Conservation (phyloP, 1,140 invertebrate species). For the Calephelis nemesis region DNA sequence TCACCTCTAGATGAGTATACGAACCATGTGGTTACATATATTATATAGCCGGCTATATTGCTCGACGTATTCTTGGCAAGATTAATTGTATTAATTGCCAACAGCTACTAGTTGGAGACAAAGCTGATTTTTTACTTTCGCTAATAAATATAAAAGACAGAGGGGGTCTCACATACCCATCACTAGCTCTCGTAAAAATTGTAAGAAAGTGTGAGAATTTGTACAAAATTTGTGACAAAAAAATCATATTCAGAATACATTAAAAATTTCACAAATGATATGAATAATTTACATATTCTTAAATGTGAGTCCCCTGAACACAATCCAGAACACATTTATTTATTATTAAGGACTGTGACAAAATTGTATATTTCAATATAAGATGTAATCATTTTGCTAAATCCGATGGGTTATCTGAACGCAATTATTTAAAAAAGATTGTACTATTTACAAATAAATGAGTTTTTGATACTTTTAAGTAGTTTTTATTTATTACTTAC, state of each 20-base stretch:
- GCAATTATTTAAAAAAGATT: no score
- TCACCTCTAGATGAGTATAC: not conserved
- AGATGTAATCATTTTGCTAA: no score
- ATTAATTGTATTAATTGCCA: slow-evolving; percentile 4
- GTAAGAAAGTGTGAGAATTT: not conserved
- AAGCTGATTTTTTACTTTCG: not conserved
- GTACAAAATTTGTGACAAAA: not conserved
- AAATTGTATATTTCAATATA: no score
- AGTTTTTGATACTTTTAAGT: no score
- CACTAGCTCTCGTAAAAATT: not conserved
- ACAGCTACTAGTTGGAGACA: not conserved
- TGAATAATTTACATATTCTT: no score
- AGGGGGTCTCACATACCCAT: slow-evolving; percentile 2
- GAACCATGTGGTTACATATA: not conserved
- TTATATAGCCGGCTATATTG: not conserved
- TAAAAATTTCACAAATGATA: no score
- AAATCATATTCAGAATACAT: not conserved
- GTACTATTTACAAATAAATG: no score
- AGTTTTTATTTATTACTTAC: no score
- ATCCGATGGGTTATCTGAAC: no score
- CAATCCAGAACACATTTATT: no score
- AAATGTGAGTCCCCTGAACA: no score
- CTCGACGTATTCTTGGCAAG: not conserved
- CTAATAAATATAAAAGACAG: slow-evolving; percentile 10
- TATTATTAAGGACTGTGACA: no score